These are phyloP conservation scores for Camelus dromedarius DNA, from an alignment of 2,113 vertebrate species.

Conservation along the genomic window DNA sequence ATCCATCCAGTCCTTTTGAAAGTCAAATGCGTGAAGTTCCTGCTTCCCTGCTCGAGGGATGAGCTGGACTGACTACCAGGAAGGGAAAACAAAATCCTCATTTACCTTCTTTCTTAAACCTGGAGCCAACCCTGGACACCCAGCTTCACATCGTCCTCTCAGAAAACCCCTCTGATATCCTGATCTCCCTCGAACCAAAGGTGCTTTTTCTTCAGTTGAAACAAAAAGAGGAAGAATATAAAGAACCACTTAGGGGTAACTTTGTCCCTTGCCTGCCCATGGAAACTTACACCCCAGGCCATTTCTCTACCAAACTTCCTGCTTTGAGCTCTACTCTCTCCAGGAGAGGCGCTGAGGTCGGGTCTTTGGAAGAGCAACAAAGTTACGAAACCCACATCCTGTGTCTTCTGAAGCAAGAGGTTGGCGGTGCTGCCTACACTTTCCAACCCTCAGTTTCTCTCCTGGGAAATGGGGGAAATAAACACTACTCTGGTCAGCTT, in stretches of 20 bases:
- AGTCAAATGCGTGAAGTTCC: background rate
- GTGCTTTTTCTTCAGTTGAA: background rate
- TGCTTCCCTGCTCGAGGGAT: background rate
- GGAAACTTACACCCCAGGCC: fast-evolving
- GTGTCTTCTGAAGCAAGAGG: background rate
- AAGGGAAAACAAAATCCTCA: background rate
- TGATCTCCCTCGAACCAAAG: background rate
- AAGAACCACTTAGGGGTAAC: background rate
- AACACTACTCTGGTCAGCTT: background rate
- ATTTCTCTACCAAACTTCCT: background rate
- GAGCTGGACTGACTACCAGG: background rate
- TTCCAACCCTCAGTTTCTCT: background rate
- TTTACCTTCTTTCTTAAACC: background rate
- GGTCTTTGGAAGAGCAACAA: background rate
- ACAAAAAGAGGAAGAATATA: background rate
- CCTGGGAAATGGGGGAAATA: background rate
- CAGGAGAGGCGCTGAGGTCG: background rate
- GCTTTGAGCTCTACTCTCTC: background rate
- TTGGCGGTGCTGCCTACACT: no score
- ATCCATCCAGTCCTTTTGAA: background rate
- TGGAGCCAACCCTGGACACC: background rate
- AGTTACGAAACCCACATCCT: background rate
- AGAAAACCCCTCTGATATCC: background rate
- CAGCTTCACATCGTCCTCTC: background rate
- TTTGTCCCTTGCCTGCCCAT: background rate